Base-by-base conservation (phyloP, 2,888 invertebrate species). In the Uropetala carovei region DNA sequence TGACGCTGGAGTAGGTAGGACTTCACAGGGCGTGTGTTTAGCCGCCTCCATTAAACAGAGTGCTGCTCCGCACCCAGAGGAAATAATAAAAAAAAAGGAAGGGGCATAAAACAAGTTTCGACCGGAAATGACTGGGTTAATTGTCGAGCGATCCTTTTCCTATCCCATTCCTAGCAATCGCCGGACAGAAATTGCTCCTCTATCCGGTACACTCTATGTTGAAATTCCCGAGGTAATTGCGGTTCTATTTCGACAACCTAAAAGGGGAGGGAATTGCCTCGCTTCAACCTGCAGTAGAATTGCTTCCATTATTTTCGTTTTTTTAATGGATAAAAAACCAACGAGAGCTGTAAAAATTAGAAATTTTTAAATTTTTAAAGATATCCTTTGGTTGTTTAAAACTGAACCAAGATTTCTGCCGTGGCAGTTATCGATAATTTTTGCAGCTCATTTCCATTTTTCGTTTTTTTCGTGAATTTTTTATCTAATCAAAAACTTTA, bases 1-100 rank as follows among this genome's bases (percentile, higher is more conserved):
- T 83, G 83, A 56, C 56, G 83, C 82, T 56, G 56, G 83, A 83
- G 30, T 56, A 83, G 43, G 43, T 43, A 83, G 57, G 83, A 57
- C 83, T 83, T 83, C 83, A 83, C 56, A 83, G 83, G 57, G 57
- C 82, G 30, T 43, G 30, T 43, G 43, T 43, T 82, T 82, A 82
- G 83, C 83, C 83, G 83, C 43, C 83, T 83, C 83, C 83, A 83
- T 83, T 83, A 83, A 83, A 83, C 83, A 56, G 57, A 83, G 83
- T 83, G 43, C 43, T 43, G 83, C 83, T 43, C 82, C 82, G 30
- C 30, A 16, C 30, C 82, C 82, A 30, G 83, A 83, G 57, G 43
- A 83, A 56, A 57, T n/a, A 43, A 10, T 30, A 11, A 16, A 43
- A 27, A n/a, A 27, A 27, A 22, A 7, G 75, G n/a, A 43, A 43